Evolutionary conservation across 2,888 invertebrate species (phyloP).

Genomic region (Matsumyia berberina): DNA sequence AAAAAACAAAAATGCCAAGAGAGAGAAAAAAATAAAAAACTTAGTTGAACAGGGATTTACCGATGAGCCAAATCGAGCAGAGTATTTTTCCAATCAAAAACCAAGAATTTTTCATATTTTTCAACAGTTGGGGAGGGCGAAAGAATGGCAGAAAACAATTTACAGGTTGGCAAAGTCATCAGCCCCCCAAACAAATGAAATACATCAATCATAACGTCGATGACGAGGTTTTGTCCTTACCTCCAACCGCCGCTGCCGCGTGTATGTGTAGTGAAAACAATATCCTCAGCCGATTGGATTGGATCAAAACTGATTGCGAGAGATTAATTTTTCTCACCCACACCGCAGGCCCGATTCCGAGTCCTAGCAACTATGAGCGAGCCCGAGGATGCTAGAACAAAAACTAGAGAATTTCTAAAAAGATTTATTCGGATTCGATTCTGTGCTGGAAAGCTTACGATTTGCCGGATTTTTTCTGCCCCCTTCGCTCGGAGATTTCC

Average conservation of each 20-base stretch:
- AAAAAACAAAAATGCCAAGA: slow-evolving; percentile 3
- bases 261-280: slow-evolving; percentile 25
- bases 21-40: slow-evolving; percentile 28
- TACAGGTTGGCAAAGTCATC: slow-evolving; percentile 71
- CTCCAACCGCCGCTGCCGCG: background rate
- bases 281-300: slow-evolving; percentile 36
- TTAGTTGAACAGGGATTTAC: slow-evolving; percentile 64
- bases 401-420: slow-evolving; percentile 57
- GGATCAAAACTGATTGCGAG: slow-evolving; percentile 74
- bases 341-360: slow-evolving; percentile 38
- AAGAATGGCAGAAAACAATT: slow-evolving; percentile 47
- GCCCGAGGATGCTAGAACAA: slow-evolving; percentile 47
- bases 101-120: slow-evolving; percentile 33
- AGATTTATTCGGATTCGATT: slow-evolving; percentile 76
- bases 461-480: slow-evolving; percentile 62
- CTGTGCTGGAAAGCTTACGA: slow-evolving; percentile 76
- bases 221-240: slow-evolving; percentile 70
- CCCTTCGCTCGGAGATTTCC: slow-evolving; percentile 33
- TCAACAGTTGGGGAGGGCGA: background rate
- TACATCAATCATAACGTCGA: slow-evolving; percentile 74
- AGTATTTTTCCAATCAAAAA: slow-evolving; percentile 63
- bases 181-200: slow-evolving; percentile 74
- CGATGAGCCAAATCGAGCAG: slow-evolving; percentile 69
- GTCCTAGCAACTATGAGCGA: slow-evolving; percentile 60
- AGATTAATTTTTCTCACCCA: slow-evolving; percentile 74